Evolutionary conservation across 2,797 vertebrate genomes (phyloP).

Genomic region (Pantherophis vulpinus): DNA sequence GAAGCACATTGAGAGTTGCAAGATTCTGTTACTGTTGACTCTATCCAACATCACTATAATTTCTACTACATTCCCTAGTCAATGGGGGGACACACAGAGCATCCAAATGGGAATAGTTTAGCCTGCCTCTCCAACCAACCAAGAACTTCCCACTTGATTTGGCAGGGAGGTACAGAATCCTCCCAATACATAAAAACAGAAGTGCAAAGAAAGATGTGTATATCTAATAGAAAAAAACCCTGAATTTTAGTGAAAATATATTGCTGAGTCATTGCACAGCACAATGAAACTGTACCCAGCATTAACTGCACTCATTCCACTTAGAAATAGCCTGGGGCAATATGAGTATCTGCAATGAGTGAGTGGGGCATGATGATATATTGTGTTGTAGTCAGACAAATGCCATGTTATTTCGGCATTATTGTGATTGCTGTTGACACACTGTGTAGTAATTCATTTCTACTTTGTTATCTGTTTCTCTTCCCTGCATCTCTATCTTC

Average conservation of each 20-base stretch:
- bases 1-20: neutral
- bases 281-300: neutral
- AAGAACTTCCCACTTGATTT: neutral
- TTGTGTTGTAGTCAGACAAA: neutral
- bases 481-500: slow-evolving; percentile 11
- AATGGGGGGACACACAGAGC: neutral
- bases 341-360: neutral
- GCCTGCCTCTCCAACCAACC: neutral
- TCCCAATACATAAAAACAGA: neutral
- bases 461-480: slow-evolving; percentile 6
- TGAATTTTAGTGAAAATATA: neutral
- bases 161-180: neutral
- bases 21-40: neutral
- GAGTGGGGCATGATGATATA: neutral
- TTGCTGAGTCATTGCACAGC: neutral
- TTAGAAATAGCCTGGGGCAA: neutral
- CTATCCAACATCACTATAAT: neutral
- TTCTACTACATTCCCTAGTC: neutral
- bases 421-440: neutral
- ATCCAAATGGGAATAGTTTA: neutral
- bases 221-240: neutral
- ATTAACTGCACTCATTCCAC: neutral
- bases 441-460: neutral
- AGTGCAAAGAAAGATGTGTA: neutral
- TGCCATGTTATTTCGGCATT: neutral